Conservation (phyloP, 1,140 invertebrate genomes). For the Leptinotarsa defecta region DNA sequence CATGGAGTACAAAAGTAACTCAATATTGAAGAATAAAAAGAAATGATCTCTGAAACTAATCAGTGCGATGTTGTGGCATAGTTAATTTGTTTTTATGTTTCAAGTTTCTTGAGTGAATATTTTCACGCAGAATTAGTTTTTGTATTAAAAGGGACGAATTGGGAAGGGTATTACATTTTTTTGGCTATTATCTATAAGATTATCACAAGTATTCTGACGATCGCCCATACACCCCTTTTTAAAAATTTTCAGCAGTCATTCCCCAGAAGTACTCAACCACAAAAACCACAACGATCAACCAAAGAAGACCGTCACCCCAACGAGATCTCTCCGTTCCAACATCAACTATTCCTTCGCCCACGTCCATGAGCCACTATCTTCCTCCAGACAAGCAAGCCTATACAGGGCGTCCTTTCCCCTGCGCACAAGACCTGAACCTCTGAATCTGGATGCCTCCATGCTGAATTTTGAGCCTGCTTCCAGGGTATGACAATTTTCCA, state of each 20-base stretch:
- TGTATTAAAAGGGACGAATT: too few relatives aligned
- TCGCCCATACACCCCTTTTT: neutral
- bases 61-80: too few relatives aligned
- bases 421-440: conserved; percentile 46
- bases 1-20: too few relatives aligned
- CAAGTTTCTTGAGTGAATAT: too few relatives aligned
- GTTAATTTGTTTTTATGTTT: too few relatives aligned
- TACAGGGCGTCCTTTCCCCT: conserved; percentile 45
- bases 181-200: neutral
- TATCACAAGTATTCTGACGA: too few relatives aligned
- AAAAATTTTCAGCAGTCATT: conserved; percentile 31
- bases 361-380: conserved; percentile 37
- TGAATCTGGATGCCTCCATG: conserved; percentile 49
- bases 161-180: too few relatives aligned
- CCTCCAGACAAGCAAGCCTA: conserved; percentile 41
- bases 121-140: too few relatives aligned
- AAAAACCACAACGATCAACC: conserved; percentile 29
- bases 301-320: conserved; percentile 20
- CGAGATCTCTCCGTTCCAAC: conserved; percentile 33
- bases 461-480: conserved; percentile 55
- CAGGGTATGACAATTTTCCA: conserved; percentile 49
- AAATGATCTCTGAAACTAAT: too few relatives aligned
- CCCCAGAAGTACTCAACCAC: conserved; percentile 34
- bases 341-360: conserved; percentile 48
- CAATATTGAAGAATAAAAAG: too few relatives aligned